Evolutionary conservation across 2,888 invertebrate species (phyloP).

Genomic region (Leucophenga maculata): DNA sequence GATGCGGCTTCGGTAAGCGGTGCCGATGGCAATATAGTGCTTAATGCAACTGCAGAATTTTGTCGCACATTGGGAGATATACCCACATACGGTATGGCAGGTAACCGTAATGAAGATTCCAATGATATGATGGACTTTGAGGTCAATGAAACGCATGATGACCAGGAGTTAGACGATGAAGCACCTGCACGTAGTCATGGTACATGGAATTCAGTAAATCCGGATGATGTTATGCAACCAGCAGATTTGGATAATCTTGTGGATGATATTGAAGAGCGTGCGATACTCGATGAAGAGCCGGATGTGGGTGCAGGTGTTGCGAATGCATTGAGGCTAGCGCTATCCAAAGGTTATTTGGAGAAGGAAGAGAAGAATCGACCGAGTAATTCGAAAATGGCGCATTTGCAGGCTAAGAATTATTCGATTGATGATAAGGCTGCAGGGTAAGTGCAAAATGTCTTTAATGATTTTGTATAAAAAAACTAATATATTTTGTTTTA

Average conservation of each 20-base stretch:
- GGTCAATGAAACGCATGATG: slow-evolving; percentile 68
- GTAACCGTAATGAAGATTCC: slow-evolving; percentile 88
- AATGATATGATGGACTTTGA: slow-evolving; percentile 75
- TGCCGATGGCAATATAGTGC: slow-evolving; percentile 78
- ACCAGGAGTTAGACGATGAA: slow-evolving; percentile 70
- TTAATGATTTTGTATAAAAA: background rate
- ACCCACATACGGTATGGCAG: slow-evolving; percentile 93
- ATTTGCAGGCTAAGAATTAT: slow-evolving; percentile 85
- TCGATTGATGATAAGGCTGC: slow-evolving; percentile 85
- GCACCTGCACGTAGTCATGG: slow-evolving; percentile 75
- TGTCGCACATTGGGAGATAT: slow-evolving; percentile 96
- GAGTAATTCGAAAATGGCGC: slow-evolving; percentile 81
- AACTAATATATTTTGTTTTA: background rate
- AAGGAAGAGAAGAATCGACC: slow-evolving; percentile 83
- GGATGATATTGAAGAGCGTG: slow-evolving; percentile 70
- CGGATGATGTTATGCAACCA: slow-evolving; percentile 72
- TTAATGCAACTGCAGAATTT: slow-evolving; percentile 97
- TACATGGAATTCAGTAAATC: slow-evolving; percentile 89
- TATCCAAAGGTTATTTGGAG: slow-evolving; percentile 95
- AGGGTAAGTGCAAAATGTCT: slow-evolving; percentile 72
- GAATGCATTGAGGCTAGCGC: slow-evolving; percentile 90
- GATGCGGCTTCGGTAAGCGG: slow-evolving; percentile 56
- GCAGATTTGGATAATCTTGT: slow-evolving; percentile 73
- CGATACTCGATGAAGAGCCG: slow-evolving; percentile 89
- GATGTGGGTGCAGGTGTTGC: slow-evolving; percentile 92